Evolutionary conservation across 2,888 invertebrate genomes (phyloP), one percentile per base, ranked within the genome.

Genomic region (Cosmorhoe ocellata): DNA sequence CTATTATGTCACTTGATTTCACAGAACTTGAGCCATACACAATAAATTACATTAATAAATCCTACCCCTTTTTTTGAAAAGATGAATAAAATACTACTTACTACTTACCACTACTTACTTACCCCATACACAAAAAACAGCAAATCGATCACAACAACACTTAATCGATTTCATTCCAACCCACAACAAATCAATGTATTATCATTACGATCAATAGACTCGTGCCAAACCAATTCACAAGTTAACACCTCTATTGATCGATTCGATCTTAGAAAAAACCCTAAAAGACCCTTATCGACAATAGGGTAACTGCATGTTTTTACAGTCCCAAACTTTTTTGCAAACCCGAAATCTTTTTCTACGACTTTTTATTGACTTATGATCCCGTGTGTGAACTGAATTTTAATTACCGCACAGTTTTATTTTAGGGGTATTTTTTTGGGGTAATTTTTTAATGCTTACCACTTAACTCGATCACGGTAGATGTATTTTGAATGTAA

Each of bases 391-490:
- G 77, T 69, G 78, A 77, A 77, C 74, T 56, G 73, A 71, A 71
- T 74, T 64, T 61, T 60, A 69, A 72, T 64, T 64, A 51, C 42
- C 7, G 24, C 24, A 24, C 24, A 7, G 1, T 24, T 24, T 24
- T 18, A 18, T 54, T 45, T 40, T 30, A n/a, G 18, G 27, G 56
- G 66, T 64, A 64, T 64, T 61, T 47, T 34, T 12, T 33, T 18
- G 38, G 41, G 59, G 63, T 27, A 37, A 61, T 74, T 74, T 74
- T 65, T 60, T 58, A 49, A 52, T 68, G 57, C 69, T 68, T 68
- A 65, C 71, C 74, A 77, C 78, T 74, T 75, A 75, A 74, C 73
- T 75, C 62, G 51, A 58, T 72, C 63, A 74, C 74, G 74, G 73
- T 74, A 72, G 69, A 76, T 74, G 64, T 68, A 67, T 61, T 76